A percentile compares a stretch with the other conserved stretches of the same genome.
phyloP scores from a whole-genome alignment of 1,140 invertebrate species.

The Aporrectodea caliginosa region DNA sequence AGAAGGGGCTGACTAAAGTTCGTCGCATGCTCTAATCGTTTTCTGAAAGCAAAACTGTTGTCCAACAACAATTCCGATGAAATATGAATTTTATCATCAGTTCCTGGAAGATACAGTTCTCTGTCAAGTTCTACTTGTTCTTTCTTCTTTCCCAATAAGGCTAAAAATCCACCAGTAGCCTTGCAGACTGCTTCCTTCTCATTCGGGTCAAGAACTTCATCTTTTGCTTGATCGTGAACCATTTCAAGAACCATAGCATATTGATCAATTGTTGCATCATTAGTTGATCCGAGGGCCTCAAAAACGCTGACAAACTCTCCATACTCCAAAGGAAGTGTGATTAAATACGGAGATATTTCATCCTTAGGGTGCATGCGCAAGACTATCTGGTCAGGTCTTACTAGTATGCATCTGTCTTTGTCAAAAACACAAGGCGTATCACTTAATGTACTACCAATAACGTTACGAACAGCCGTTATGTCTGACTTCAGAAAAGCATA shows the following conservation, averaged over 20 bases:
- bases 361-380: slow-evolving; percentile 32
- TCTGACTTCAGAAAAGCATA: neutral
- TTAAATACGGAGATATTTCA: slow-evolving; percentile 38
- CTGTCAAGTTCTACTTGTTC: neutral
- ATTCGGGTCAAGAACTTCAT: slow-evolving; percentile 35
- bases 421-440: neutral
- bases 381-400: slow-evolving; percentile 34
- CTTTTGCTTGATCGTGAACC: slow-evolving; percentile 23
- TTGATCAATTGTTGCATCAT: slow-evolving; percentile 32
- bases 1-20: neutral
- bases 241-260: slow-evolving; percentile 35
- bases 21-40: too few relatives aligned
- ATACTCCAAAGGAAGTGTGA: slow-evolving; percentile 35
- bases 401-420: slow-evolving; percentile 16
- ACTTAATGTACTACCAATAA: neutral
- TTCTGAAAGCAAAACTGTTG: neutral
- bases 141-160: neutral
- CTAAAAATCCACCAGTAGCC: slow-evolving; percentile 36
- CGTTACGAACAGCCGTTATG: neutral
- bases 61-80: neutral
- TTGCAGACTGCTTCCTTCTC: slow-evolving; percentile 34
- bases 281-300: slow-evolving; percentile 35
- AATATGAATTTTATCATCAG: neutral
- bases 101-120: slow-evolving; percentile 1
- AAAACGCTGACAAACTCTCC: slow-evolving; percentile 38